Evolutionary conservation across 1,140 invertebrate species (phyloP).

Genomic region (Platorchestia sp.): DNA sequence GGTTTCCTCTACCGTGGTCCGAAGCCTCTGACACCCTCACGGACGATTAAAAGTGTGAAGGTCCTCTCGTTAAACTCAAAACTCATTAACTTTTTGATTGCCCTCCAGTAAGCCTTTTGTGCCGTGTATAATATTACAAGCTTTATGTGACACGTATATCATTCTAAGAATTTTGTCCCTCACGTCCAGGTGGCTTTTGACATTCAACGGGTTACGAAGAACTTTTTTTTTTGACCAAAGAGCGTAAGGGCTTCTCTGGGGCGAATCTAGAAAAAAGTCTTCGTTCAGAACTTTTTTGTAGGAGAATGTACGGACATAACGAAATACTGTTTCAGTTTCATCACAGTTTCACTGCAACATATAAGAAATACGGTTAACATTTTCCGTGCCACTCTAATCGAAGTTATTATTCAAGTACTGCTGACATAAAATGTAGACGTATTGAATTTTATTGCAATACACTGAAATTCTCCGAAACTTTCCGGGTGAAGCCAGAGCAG

Average conservation of each 20-base stretch:
- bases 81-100: background rate
- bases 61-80: background rate
- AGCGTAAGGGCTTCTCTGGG: background rate
- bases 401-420: too few species aligned
- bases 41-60: too few species aligned
- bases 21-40: background rate
- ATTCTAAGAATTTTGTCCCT: background rate
- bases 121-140: background rate
- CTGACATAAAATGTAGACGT: too few species aligned
- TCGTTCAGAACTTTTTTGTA: background rate
- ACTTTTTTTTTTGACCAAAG: background rate
- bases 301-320: too few species aligned
- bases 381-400: too few species aligned
- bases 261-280: background rate
- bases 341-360: too few species aligned
- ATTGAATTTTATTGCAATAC: too few species aligned
- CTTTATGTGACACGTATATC: too few species aligned
- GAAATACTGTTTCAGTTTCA: too few species aligned
- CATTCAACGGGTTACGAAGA: background rate
- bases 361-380: too few species aligned
- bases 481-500: too few species aligned
- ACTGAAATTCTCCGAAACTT: too few species aligned
- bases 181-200: background rate
- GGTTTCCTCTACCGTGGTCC: background rate
- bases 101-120: background rate